These are phyloP conservation scores for Flabesymbios commensalis DNA, from an alignment of 2,888 invertebrate genomes.

Conservation along the genomic window DNA sequence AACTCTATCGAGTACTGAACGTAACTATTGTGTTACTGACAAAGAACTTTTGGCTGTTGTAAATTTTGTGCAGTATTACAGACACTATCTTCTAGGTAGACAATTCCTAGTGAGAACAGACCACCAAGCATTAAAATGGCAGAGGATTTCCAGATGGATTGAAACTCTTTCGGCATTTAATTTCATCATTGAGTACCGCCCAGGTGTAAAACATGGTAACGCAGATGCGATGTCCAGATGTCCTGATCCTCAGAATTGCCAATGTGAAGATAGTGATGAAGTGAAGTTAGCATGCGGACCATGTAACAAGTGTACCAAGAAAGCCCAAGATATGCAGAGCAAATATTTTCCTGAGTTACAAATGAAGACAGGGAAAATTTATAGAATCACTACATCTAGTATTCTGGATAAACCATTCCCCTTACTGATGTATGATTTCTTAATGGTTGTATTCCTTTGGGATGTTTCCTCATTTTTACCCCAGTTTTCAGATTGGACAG, in stretches of 20 bases:
- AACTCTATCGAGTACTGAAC: too few relatives aligned
- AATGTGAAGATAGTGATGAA: neutral
- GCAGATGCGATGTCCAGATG: constrained; percentile 7
- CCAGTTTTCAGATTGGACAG: too few relatives aligned
- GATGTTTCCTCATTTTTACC: too few relatives aligned
- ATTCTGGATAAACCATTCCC: too few relatives aligned
- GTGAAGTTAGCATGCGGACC: constrained; percentile 7
- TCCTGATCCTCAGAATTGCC: neutral
- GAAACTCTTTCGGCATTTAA: neutral
- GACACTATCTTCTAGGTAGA: constrained; percentile 20
- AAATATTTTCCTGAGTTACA: too few relatives aligned
- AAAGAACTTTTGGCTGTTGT: constrained; percentile 23
- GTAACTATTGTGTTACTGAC: too few relatives aligned
- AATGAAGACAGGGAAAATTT: too few relatives aligned
- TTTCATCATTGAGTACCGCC: neutral
- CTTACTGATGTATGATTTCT: too few relatives aligned
- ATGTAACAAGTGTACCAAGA: constrained; percentile 3
- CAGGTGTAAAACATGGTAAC: neutral
- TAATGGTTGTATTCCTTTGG: too few relatives aligned
- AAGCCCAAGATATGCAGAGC: neutral
- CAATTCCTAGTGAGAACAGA: constrained; percentile 20
- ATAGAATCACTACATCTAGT: too few relatives aligned
- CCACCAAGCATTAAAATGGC: constrained; percentile 17
- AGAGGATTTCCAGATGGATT: constrained; percentile 6
- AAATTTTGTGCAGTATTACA: constrained; percentile 13